Evolutionary conservation across 2,797 vertebrate species (phyloP).

Genomic region (Tragelaphus oryx): DNA sequence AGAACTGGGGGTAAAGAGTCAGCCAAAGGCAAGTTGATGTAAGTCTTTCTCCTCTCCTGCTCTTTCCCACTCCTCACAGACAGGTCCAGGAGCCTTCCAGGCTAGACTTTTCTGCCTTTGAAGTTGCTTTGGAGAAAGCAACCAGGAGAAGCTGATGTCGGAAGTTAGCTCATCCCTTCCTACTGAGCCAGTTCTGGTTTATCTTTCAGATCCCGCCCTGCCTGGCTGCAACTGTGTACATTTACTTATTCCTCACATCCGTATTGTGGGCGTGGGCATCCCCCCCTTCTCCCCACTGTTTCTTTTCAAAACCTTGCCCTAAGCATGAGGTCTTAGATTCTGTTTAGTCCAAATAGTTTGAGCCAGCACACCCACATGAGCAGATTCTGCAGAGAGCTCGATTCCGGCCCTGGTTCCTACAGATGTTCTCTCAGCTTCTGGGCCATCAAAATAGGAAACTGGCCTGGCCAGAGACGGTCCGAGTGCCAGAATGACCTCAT

Average conservation of each 20-base stretch:
- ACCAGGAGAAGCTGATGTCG: conserved; percentile 72
- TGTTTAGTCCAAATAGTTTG: conserved; percentile 72
- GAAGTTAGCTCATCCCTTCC: conserved; percentile 78
- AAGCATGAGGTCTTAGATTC: conserved; percentile 71
- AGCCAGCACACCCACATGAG: conserved; percentile 71
- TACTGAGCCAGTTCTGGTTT: conserved; percentile 76
- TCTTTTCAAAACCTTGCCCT: conserved; percentile 71
- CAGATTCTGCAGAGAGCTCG: conserved; percentile 64
- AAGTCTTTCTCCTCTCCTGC: not conserved
- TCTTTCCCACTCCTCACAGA: not conserved
- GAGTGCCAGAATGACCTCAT: conserved; percentile 73
- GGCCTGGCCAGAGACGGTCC: conserved; percentile 69
- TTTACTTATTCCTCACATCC: conserved; percentile 75
- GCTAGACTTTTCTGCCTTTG: conserved; percentile 66
- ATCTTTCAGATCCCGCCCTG: conserved; percentile 77
- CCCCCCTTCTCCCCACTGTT: conserved; percentile 31
- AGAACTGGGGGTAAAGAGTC: not conserved
- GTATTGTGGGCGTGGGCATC: conserved; percentile 59
- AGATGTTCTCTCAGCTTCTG: conserved; percentile 78
- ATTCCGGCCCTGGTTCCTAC: conserved; percentile 72
- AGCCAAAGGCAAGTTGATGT: not conserved
- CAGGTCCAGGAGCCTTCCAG: not conserved
- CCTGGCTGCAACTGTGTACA: conserved; percentile 75
- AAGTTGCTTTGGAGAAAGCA: conserved; percentile 69
- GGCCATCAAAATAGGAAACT: conserved; percentile 76